phyloP scores from a whole-genome alignment of 1,140 invertebrate species.

The Cepaea nemoralis region DNA sequence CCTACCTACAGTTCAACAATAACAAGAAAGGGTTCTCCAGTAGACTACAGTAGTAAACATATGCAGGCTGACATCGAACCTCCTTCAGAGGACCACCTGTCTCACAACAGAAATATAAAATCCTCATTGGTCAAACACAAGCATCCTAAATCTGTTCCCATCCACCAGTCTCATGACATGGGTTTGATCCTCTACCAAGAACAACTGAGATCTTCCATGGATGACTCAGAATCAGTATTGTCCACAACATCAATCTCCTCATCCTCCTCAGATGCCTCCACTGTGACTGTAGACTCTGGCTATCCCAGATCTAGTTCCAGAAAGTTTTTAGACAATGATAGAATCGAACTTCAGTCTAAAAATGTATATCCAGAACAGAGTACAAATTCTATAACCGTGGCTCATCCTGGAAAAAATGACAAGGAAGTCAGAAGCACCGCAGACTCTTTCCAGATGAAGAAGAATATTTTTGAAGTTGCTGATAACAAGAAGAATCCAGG shows the following conservation, averaged over 20 bases:
- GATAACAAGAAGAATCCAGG: not conserved
- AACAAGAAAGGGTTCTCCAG: not conserved
- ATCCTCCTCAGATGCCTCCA: constrained; percentile 11
- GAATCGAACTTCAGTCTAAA: not conserved
- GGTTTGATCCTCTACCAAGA: not conserved
- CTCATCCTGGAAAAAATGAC: not conserved
- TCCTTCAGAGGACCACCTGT: not conserved
- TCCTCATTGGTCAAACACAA: not conserved
- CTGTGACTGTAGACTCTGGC: constrained; percentile 4
- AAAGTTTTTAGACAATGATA: not conserved
- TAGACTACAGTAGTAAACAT: not conserved
- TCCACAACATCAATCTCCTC: constrained; percentile 18
- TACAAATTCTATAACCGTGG: no score
- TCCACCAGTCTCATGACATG: not conserved
- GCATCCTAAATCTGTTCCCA: not conserved
- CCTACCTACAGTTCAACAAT: not conserved
- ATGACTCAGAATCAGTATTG: constrained; percentile 14
- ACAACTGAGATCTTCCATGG: not conserved
- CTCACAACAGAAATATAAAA: not conserved
- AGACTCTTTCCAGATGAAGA: not conserved
- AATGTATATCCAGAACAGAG: not conserved
- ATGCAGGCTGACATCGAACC: not conserved
- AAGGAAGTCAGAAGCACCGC: not conserved
- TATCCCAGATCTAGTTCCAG: not conserved
- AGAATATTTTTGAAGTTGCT: not conserved